A percentile compares a stretch with the other conserved stretches of the same genome.
phyloP scores from a whole-genome alignment of 2,797 vertebrate species.

The Malacoctenus gilli region DNA sequence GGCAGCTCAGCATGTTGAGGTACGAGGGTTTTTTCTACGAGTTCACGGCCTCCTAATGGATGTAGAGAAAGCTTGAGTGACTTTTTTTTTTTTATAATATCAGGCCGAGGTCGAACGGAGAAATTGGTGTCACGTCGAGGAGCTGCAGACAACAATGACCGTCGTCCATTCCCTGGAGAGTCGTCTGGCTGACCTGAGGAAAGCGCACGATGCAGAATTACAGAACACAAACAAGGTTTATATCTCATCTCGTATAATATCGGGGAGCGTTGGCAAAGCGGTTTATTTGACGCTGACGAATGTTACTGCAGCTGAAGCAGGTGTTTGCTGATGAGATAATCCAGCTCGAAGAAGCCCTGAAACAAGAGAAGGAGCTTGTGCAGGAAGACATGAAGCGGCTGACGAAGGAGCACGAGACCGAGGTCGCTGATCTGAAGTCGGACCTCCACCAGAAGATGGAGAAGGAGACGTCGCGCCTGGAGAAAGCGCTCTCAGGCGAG shows the following conservation, averaged over 20 bases:
- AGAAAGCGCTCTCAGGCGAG: slow-evolving; percentile 80
- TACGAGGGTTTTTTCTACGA: slow-evolving; percentile 26
- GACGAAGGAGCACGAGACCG: slow-evolving; percentile 64
- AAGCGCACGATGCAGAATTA: slow-evolving; percentile 75
- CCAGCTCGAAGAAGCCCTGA: slow-evolving; percentile 53
- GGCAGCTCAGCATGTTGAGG: slow-evolving; percentile 77
- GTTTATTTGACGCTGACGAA: neutral
- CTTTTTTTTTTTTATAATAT: slow-evolving; percentile 9
- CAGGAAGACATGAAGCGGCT: slow-evolving; percentile 49
- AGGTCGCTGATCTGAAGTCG: slow-evolving; percentile 68
- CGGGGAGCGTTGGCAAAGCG: neutral
- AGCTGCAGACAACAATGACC: slow-evolving; percentile 71
- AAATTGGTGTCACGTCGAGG: slow-evolving; percentile 72
- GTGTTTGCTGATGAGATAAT: slow-evolving; percentile 63
- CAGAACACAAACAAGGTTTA: slow-evolving; percentile 64
- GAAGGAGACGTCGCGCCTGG: slow-evolving; percentile 69
- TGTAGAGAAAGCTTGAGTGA: neutral
- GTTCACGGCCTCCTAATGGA: neutral
- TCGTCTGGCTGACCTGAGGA: slow-evolving; percentile 73
- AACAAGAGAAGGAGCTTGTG: slow-evolving; percentile 47
- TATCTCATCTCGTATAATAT: neutral
- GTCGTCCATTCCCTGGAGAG: slow-evolving; percentile 74
- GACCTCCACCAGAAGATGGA: slow-evolving; percentile 69
- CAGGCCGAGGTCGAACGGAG: slow-evolving; percentile 80
- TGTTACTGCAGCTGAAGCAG: slow-evolving; percentile 63